Evolutionary conservation across 23 tunicate genomes (phyloP).

Genomic region (Halocynthia aurantium): DNA sequence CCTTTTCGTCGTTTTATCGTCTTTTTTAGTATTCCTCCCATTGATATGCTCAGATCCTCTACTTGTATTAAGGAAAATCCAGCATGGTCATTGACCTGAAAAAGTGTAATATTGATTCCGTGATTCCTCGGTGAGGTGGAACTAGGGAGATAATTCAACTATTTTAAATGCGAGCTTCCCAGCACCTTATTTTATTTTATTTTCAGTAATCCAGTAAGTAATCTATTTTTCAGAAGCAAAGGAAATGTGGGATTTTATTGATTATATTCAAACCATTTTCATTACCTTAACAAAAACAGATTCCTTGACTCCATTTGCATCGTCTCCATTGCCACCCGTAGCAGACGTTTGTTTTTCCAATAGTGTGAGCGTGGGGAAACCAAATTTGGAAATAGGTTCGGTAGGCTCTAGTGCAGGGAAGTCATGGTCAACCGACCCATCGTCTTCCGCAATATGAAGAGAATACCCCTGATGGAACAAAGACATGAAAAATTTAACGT

Average conservation of each 20-base stretch:
- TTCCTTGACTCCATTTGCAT: slow-evolving; percentile 28
- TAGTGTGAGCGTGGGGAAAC: slow-evolving; percentile 74
- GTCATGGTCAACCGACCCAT: slow-evolving; percentile 81
- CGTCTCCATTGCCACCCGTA: slow-evolving; percentile 35
- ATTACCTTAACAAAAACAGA: slow-evolving; percentile 61
- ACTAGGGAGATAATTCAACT: not conserved
- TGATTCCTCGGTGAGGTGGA: no score
- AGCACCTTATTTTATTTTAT: not conserved
- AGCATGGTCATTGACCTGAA: slow-evolving; percentile 43
- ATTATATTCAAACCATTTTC: no score
- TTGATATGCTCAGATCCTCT: slow-evolving; percentile 50
- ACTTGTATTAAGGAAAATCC: slow-evolving; percentile 72
- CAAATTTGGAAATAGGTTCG: slow-evolving; percentile 71
- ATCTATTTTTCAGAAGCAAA: no score
- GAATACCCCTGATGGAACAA: slow-evolving; percentile 12
- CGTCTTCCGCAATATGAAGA: slow-evolving; percentile 73
- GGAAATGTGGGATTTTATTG: no score
- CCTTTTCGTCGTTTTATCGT: slow-evolving; percentile 66
- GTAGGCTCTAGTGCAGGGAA: slow-evolving; percentile 59
- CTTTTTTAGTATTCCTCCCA: slow-evolving; percentile 74
- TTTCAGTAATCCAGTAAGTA: no score
- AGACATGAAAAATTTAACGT: not conserved
- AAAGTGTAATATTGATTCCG: not conserved
- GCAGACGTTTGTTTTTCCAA: slow-evolving; percentile 48
- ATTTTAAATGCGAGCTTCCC: not conserved